These are phyloP conservation scores for Procambarus virginalis DNA, from an alignment of 1,140 invertebrate genomes.

Conservation along the genomic window DNA sequence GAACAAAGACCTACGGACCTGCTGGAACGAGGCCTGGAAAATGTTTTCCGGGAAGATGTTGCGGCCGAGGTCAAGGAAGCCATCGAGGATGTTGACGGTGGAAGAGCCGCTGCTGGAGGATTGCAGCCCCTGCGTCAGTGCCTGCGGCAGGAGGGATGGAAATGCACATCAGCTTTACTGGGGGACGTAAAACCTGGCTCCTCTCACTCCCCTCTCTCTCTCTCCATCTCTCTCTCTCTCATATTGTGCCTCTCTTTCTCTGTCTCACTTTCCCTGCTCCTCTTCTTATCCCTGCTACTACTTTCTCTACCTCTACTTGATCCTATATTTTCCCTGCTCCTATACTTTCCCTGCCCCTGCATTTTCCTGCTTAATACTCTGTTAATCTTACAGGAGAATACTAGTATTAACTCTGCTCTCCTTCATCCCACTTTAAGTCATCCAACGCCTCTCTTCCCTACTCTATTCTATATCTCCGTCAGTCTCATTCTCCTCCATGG, in stretches of 20 bases:
- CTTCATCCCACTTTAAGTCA: no score
- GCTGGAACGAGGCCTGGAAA: conserved; percentile 80
- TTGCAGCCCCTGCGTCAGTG: conserved; percentile 4
- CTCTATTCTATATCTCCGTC: no score
- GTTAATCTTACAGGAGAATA: no score
- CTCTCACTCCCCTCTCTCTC: background rate
- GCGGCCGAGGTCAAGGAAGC: conserved; percentile 87
- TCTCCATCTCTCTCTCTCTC: background rate
- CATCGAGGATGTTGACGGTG: conserved; percentile 84
- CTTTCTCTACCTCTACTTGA: background rate
- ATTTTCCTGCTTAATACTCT: no score
- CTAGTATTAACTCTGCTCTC: no score
- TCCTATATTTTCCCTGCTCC: no score
- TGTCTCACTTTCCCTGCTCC: background rate
- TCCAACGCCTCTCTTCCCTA: no score
- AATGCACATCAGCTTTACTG: background rate
- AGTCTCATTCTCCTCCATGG: no score
- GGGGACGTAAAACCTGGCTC: background rate
- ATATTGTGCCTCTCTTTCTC: background rate
- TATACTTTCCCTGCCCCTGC: no score
- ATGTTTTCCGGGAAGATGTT: conserved; percentile 93
- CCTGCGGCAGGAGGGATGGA: conserved; percentile 23
- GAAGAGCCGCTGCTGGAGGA: conserved; percentile 16
- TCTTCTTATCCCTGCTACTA: background rate
- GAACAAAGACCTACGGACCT: background rate